These are phyloP conservation scores for Netelia inedita DNA, from an alignment of 2,888 invertebrate genomes.

Conservation along the genomic window DNA sequence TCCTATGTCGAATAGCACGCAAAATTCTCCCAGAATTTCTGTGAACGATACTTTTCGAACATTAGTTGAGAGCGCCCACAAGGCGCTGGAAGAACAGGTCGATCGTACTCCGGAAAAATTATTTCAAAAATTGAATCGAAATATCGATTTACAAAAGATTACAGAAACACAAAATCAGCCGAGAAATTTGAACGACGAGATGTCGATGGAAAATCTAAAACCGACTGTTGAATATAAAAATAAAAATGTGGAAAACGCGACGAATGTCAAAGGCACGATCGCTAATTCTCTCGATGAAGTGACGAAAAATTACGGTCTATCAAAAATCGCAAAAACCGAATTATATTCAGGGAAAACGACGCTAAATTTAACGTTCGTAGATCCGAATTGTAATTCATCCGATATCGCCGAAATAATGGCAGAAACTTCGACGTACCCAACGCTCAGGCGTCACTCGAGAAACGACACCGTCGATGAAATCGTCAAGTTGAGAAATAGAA, in stretches of 20 bases:
- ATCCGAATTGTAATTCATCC: slow-evolving; percentile 33
- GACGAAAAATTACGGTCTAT: background rate
- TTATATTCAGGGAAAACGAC: slow-evolving; percentile 18
- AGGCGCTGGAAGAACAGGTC: background rate
- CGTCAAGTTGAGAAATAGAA: background rate
- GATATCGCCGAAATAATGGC: background rate
- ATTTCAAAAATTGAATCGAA: background rate
- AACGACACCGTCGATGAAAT: slow-evolving; percentile 33
- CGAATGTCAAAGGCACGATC: background rate
- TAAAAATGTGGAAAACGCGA: background rate
- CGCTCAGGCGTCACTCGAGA: slow-evolving; percentile 30
- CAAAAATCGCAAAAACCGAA: background rate
- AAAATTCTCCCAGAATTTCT: background rate
- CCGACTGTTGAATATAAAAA: no score
- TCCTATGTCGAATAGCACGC: background rate
- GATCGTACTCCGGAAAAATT: background rate
- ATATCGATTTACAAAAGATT: no score
- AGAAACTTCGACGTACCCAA: slow-evolving; percentile 23
- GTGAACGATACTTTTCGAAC: background rate
- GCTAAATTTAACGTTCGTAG: slow-evolving; percentile 26
- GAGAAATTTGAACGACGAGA: no score
- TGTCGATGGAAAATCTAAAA: no score
- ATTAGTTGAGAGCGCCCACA: background rate
- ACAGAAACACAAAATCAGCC: no score
- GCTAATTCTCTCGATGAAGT: background rate